Conservation (phyloP, 2,888 invertebrate genomes). For the Trachelus troglodyta region DNA sequence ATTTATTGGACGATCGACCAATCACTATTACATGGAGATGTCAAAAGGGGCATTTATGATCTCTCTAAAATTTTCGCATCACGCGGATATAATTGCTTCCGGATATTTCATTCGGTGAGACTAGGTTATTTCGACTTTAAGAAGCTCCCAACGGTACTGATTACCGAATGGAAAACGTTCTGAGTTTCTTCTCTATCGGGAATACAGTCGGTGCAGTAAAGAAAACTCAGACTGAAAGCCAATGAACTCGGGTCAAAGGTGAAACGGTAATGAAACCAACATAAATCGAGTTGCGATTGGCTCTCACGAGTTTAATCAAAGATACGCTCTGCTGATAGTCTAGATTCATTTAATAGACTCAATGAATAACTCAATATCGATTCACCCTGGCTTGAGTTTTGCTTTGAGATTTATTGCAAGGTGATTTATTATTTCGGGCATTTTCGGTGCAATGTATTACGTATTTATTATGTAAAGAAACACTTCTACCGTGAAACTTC, state of each 20-base stretch:
- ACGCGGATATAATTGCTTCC: neutral
- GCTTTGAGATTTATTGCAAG: neutral
- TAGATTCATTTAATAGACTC: neutral
- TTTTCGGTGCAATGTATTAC: slow-evolving; percentile 23
- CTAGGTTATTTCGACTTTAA: neutral
- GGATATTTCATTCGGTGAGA: neutral
- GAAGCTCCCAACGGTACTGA: neutral
- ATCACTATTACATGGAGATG: neutral
- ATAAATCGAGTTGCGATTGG: neutral
- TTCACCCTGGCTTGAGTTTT: neutral
- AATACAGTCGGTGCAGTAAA: neutral
- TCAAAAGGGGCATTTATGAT: neutral
- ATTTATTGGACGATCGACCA: neutral
- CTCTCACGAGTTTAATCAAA: neutral
- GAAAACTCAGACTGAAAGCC: neutral
- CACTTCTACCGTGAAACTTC: slow-evolving; percentile 17
- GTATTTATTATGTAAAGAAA: slow-evolving; percentile 15
- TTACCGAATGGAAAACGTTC: neutral
- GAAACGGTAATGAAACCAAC: neutral
- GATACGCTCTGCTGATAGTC: neutral
- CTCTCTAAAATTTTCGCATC: neutral
- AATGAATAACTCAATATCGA: neutral
- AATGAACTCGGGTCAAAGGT: neutral
- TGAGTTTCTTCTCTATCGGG: neutral
- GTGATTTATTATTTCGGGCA: slow-evolving; percentile 16